Evolutionary conservation across 2,797 vertebrate species (phyloP).

Genomic region (Danio jaintianensis): DNA sequence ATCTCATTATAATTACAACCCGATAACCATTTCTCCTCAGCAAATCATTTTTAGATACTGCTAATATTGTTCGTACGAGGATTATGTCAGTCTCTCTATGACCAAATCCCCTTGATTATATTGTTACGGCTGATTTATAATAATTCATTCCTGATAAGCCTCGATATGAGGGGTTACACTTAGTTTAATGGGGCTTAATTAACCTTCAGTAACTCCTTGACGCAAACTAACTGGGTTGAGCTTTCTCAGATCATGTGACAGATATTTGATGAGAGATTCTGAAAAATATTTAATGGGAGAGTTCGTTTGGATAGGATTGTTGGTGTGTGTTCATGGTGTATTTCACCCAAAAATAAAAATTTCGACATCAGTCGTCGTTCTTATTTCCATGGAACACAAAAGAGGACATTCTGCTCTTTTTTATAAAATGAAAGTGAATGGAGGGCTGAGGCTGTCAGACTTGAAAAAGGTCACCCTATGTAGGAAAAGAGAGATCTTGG

Average conservation of each 20-base stretch:
- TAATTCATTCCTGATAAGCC: slow-evolving; percentile 52
- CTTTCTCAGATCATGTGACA: background rate
- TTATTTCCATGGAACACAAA: background rate
- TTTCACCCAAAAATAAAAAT: background rate
- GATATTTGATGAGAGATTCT: slow-evolving; percentile 4
- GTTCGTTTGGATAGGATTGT: background rate
- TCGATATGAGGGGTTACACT: slow-evolving; percentile 48
- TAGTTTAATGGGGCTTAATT: slow-evolving; percentile 53
- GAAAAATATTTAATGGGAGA: slow-evolving; percentile 1
- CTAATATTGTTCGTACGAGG: slow-evolving; percentile 41
- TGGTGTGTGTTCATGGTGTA: background rate
- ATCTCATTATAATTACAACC: slow-evolving; percentile 43
- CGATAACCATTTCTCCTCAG: slow-evolving; percentile 31
- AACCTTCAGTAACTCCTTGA: slow-evolving; percentile 57
- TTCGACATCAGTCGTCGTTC: background rate
- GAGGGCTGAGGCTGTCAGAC: background rate
- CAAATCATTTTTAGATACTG: slow-evolving; percentile 18
- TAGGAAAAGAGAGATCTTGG: background rate
- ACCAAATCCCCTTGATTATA: slow-evolving; percentile 53
- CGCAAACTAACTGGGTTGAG: slow-evolving; percentile 9
- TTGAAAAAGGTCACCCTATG: background rate
- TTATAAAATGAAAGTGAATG: background rate
- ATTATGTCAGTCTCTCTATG: slow-evolving; percentile 48
- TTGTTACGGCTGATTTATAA: slow-evolving; percentile 56
- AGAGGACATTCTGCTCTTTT: background rate